These are phyloP conservation scores for Phania funesta DNA, from an alignment of 2,888 invertebrate species.

Conservation along the genomic window DNA sequence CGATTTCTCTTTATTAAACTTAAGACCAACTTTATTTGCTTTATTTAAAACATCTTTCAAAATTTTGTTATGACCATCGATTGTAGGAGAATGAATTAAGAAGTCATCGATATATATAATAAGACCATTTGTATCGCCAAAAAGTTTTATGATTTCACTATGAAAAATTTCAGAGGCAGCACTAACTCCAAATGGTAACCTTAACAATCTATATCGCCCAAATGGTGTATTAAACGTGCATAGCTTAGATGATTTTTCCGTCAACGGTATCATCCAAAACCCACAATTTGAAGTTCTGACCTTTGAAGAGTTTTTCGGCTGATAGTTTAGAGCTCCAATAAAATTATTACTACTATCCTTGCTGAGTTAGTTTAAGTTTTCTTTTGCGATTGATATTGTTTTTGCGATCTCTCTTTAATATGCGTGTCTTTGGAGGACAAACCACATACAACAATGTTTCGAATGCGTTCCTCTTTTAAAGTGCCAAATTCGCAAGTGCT, in stretches of 20 bases:
- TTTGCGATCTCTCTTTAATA: too few relatives aligned
- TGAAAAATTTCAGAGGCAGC: constrained; percentile 55
- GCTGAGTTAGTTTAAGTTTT: too few relatives aligned
- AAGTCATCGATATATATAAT: constrained; percentile 61
- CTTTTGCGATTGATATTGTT: too few relatives aligned
- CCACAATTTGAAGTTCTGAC: too few relatives aligned
- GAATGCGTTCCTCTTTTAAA: constrained; percentile 33
- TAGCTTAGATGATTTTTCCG: constrained; percentile 65
- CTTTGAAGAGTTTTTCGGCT: too few relatives aligned
- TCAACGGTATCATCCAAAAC: constrained; percentile 68
- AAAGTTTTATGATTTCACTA: constrained; percentile 17
- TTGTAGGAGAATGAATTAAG: constrained; percentile 33
- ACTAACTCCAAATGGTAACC: constrained; percentile 56
- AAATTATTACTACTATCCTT: too few relatives aligned
- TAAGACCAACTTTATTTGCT: constrained; percentile 40
- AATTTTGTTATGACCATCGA: too few relatives aligned
- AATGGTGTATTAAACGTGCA: constrained; percentile 48
- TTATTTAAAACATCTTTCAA: constrained; percentile 50
- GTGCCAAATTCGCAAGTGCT: constrained; percentile 32
- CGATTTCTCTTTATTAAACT: neutral
- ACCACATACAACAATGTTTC: too few relatives aligned
- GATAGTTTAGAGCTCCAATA: too few relatives aligned
- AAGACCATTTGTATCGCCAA: too few relatives aligned
- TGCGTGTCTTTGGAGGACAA: too few relatives aligned
- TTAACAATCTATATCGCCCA: constrained; percentile 36